A percentile compares a stretch with the other conserved stretches of the same genome.
Evolutionary conservation across 2,888 invertebrate genomes (phyloP).

Genomic region (Nomada goodeniana): DNA sequence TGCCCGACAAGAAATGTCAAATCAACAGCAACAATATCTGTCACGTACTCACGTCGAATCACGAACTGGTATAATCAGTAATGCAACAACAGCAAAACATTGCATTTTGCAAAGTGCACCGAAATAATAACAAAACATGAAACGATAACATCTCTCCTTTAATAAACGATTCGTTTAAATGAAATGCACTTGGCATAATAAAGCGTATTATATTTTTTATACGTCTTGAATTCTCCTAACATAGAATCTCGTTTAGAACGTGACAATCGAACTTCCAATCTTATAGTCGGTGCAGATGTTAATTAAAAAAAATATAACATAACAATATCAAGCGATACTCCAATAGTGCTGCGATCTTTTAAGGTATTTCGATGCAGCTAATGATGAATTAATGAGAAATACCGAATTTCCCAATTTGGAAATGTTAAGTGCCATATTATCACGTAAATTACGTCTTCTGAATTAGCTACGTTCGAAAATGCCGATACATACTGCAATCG

Average conservation of each 20-base stretch:
- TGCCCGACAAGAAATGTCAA: conserved; percentile 57
- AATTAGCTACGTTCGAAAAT: conserved; percentile 30
- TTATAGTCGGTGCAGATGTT: conserved; percentile 25
- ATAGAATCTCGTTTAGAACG: conserved; percentile 16
- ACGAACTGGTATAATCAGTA: neutral
- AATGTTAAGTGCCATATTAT: conserved; percentile 14
- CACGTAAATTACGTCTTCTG: conserved; percentile 33
- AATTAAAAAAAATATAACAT: conserved; percentile 38
- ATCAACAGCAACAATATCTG: conserved; percentile 47
- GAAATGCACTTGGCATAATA: neutral
- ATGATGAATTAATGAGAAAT: conserved; percentile 50
- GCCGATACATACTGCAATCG: conserved; percentile 19
- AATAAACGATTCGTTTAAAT: neutral
- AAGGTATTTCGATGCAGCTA: conserved; percentile 49
- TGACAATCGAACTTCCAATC: conserved; percentile 43
- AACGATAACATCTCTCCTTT: neutral
- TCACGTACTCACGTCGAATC: conserved; percentile 9
- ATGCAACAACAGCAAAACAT: neutral
- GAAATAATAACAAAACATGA: neutral
- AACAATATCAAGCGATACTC: conserved; percentile 33
- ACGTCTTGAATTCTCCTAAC: neutral
- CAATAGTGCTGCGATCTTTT: conserved; percentile 30
- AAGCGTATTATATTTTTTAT: conserved; percentile 5
- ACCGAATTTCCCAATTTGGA: conserved; percentile 49
- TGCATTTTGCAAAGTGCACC: neutral